phyloP scores from a whole-genome alignment of 2,888 invertebrate species.

The Mythimna albipuncta region DNA sequence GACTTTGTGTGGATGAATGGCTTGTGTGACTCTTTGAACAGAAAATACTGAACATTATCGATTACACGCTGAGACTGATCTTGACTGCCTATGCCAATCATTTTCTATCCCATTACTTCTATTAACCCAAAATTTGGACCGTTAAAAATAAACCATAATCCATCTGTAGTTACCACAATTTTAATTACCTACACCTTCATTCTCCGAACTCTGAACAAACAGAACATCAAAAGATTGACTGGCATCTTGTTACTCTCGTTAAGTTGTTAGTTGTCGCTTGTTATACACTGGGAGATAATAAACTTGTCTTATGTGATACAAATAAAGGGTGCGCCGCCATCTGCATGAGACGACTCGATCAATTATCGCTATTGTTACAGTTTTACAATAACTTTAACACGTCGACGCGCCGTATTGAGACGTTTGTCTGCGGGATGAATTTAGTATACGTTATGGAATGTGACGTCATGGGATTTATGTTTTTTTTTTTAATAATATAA shows the following conservation, averaged over 20 bases:
- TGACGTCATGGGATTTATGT: conserved; percentile 31
- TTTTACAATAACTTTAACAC: conserved; percentile 81
- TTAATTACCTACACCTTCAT: conserved; percentile 52
- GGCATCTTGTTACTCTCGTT: conserved; percentile 72
- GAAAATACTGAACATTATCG: too few relatives aligned
- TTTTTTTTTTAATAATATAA: too few relatives aligned
- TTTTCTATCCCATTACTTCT: background rate
- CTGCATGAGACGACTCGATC: conserved; percentile 85
- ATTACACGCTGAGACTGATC: too few relatives aligned
- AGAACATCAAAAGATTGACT: conserved; percentile 80
- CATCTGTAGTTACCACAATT: conserved; percentile 4
- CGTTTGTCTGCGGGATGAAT: conserved; percentile 51
- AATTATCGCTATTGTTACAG: conserved; percentile 86
- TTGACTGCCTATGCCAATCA: background rate
- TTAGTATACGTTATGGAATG: conserved; percentile 42
- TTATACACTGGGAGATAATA: conserved; percentile 78
- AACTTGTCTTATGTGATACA: conserved; percentile 71
- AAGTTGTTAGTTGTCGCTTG: conserved; percentile 45
- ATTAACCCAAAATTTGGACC: conserved; percentile 5
- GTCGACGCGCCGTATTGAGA: conserved; percentile 82
- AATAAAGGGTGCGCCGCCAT: conserved; percentile 80
- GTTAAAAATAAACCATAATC: conserved; percentile 17
- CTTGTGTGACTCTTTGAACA: too few relatives aligned
- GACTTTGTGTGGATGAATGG: too few relatives aligned
- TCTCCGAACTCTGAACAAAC: conserved; percentile 51